phyloP scores from a whole-genome alignment of 2,113 vertebrate species.

The Coregonus clupeaformis region DNA sequence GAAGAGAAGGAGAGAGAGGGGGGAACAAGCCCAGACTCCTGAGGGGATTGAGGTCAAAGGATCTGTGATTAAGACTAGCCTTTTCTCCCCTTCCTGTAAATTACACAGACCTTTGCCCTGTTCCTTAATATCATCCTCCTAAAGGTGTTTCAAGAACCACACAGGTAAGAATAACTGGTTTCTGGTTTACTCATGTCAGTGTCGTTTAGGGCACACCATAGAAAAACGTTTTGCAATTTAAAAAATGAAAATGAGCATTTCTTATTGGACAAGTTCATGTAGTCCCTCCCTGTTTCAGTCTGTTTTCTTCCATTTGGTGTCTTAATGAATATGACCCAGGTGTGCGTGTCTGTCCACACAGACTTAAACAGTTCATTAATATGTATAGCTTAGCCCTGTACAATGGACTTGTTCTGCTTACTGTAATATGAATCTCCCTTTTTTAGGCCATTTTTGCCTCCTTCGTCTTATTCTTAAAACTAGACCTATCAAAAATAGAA shows the following conservation, averaged over 20 bases:
- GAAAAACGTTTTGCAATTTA: too few species aligned
- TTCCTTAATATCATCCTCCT: not conserved
- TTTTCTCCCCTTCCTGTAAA: not conserved
- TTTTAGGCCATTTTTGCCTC: conserved; percentile 10
- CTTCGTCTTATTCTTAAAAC: conserved; percentile 7
- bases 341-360: not conserved
- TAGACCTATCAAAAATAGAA: conserved; percentile 13
- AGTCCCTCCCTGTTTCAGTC: too few species aligned
- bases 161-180: not conserved
- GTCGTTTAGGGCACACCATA: too few species aligned
- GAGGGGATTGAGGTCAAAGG: conserved; percentile 1
- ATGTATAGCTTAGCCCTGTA: conserved; percentile 8
- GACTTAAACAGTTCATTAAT: not conserved
- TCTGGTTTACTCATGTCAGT: not conserved
- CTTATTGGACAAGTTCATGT: too few species aligned
- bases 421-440: not conserved
- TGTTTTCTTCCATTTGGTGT: too few species aligned
- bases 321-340: not conserved
- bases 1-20: not conserved
- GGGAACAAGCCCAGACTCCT: not conserved
- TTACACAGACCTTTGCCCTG: not conserved
- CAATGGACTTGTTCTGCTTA: conserved; percentile 1
- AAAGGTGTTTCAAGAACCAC: not conserved
- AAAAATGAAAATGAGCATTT: too few species aligned
- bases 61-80: conserved; percentile 6